A percentile compares a stretch with the other conserved stretches of the same genome.
These are phyloP conservation scores for Leptosomus discolor DNA, from an alignment of 2,113 vertebrate genomes.

Conservation along the genomic window DNA sequence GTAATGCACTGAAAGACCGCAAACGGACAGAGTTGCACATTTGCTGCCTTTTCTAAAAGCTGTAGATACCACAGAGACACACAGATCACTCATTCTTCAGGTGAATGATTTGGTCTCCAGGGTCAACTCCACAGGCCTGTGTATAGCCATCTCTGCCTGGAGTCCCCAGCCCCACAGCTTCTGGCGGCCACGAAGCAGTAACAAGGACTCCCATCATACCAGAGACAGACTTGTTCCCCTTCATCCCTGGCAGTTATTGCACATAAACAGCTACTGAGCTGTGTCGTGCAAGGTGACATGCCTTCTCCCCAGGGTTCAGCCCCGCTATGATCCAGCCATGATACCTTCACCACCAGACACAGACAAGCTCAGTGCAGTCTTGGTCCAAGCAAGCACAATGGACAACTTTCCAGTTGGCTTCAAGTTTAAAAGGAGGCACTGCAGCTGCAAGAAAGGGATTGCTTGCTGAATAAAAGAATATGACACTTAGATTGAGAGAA, in stretches of 20 bases:
- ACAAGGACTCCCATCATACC: background rate
- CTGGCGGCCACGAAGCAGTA: background rate
- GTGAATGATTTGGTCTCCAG: background rate
- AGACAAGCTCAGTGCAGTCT: background rate
- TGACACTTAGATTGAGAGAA: background rate
- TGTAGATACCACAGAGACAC: background rate
- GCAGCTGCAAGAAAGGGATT: background rate
- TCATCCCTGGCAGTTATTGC: background rate
- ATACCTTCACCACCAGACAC: background rate
- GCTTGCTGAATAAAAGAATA: background rate
- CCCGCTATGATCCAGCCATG: fast-evolving
- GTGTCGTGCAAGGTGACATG: fast-evolving
- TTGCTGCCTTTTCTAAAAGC: background rate
- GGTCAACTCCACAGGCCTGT: background rate
- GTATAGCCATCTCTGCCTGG: background rate
- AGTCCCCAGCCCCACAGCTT: background rate
- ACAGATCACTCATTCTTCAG: background rate
- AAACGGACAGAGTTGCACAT: background rate
- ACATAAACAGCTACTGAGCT: background rate
- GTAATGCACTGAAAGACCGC: background rate
- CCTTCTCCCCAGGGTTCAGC: background rate
- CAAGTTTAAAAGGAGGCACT: background rate
- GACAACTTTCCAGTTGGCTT: background rate
- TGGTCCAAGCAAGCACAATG: background rate
- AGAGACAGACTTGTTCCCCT: background rate